Percentiles rank a stretch among this genome's conserved stretches.
Conservation (phyloP, 2,113 vertebrate species). For the Dasyornis broadbenti region DNA sequence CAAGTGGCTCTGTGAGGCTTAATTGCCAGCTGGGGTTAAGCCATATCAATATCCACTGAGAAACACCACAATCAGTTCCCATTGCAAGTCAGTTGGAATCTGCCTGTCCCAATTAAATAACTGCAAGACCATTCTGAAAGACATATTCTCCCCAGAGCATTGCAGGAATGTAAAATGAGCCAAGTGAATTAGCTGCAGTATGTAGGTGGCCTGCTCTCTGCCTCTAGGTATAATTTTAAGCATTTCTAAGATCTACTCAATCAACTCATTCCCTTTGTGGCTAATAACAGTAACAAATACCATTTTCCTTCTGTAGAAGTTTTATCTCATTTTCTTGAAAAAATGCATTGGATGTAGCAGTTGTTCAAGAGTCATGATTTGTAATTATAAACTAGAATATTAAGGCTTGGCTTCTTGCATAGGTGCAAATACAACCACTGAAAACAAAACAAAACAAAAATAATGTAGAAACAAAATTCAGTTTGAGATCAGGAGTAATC, state of each 20-base stretch:
- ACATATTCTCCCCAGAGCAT: not conserved
- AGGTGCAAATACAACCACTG: not conserved
- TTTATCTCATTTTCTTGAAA: not conserved
- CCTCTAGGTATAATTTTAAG: not conserved
- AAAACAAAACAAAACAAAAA: not conserved
- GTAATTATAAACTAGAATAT: not conserved
- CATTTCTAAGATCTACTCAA: not conserved
- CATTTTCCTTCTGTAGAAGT: not conserved
- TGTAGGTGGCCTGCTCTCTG: not conserved
- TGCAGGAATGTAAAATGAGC: not conserved
- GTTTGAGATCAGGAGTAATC: not conserved
- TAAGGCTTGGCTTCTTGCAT: not conserved
- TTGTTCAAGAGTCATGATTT: not conserved
- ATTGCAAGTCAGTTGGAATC: not conserved
- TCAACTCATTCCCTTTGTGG: not conserved
- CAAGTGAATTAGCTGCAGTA: not conserved
- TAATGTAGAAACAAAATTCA: not conserved
- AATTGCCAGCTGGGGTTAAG: not conserved
- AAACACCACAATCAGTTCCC: not conserved
- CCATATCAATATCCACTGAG: not conserved
- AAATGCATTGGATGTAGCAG: not conserved
- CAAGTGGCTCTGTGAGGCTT: not conserved
- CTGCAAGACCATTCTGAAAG: not conserved
- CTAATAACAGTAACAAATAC: not conserved
- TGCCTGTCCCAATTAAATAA: constrained; percentile 8